phyloP scores from a whole-genome alignment of 2,888 invertebrate species.

The Caenorhabditis drosophilae region DNA sequence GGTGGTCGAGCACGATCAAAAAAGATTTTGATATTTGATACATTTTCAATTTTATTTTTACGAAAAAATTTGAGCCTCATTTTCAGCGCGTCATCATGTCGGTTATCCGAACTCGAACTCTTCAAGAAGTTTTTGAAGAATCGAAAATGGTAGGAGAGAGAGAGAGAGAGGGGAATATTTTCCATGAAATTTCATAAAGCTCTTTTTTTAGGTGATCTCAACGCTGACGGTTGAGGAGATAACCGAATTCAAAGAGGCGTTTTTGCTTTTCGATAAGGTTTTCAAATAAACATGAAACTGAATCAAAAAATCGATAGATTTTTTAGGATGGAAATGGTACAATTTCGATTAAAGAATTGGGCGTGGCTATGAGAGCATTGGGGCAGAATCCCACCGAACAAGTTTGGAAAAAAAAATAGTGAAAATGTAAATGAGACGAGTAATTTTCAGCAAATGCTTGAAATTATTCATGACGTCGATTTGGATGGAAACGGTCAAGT shows the following conservation, averaged over 20 bases:
- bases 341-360: constrained; percentile 51
- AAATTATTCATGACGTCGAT: constrained; percentile 55
- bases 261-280: constrained; percentile 47
- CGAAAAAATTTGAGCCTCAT: not conserved
- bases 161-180: no score
- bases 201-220: constrained; percentile 32
- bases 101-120: constrained; percentile 38
- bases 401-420: constrained; percentile 10
- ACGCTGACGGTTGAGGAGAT: constrained; percentile 49
- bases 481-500: constrained; percentile 58
- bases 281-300: not conserved
- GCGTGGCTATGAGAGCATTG: constrained; percentile 49
- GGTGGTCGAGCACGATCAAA: no score
- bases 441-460: constrained; percentile 50
- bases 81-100: constrained; percentile 42
- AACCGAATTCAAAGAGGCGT: constrained; percentile 51
- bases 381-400: constrained; percentile 56
- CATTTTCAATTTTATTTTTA: not conserved
- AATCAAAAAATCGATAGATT: not conserved
- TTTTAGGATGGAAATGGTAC: constrained; percentile 50
- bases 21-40: not conserved
- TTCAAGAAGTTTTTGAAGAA: constrained; percentile 50
- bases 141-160: constrained; percentile 33
- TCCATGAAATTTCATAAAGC: not conserved
- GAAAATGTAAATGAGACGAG: not conserved